phyloP scores from a whole-genome alignment of 2,113 vertebrate genomes.

The Rhea americana region DNA sequence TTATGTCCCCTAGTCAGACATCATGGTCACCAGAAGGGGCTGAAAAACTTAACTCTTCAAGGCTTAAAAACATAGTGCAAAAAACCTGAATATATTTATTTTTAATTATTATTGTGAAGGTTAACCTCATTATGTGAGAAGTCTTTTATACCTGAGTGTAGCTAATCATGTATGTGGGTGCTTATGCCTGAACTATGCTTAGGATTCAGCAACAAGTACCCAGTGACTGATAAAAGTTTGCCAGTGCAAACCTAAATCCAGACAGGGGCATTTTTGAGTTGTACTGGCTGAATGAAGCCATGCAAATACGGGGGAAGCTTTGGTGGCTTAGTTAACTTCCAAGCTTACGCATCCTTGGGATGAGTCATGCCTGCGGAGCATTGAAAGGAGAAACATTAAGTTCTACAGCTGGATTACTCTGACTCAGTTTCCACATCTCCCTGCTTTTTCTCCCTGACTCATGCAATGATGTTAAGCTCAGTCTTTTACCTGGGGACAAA shows the following conservation, averaged over 20 bases:
- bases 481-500: neutral
- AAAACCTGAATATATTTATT: neutral
- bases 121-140: neutral
- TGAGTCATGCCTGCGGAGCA: fast-evolving
- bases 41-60: neutral
- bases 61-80: neutral
- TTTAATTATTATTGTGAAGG: neutral
- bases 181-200: neutral
- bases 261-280: neutral
- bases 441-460: neutral
- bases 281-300: neutral
- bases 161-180: neutral
- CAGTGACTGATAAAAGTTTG: too few relatives aligned
- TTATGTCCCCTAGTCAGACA: neutral
- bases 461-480: neutral
- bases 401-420: neutral
- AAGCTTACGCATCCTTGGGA: neutral
- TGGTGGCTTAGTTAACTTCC: neutral
- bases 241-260: neutral
- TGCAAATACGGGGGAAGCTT: fast-evolving
- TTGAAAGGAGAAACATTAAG: neutral
- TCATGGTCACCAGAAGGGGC: neutral
- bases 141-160: neutral
- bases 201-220: neutral
- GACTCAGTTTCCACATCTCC: neutral